phyloP scores from a whole-genome alignment of 2,113 vertebrate genomes.

The Regulus satrapa region DNA sequence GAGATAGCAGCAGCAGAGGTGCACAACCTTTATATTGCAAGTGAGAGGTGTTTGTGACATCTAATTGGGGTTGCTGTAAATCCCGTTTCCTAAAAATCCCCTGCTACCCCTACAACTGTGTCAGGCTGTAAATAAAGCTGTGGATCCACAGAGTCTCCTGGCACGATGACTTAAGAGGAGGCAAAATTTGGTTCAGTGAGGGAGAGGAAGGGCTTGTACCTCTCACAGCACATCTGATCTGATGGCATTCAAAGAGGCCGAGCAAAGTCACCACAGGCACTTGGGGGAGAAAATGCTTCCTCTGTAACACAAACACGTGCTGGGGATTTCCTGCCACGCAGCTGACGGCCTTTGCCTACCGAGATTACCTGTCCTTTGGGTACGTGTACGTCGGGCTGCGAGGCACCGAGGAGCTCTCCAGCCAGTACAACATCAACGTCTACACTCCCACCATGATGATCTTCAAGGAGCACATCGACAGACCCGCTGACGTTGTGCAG shows the following conservation, averaged over 20 bases:
- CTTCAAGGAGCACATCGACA: constrained; percentile 86
- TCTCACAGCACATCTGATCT: background rate
- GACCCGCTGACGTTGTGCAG: constrained; percentile 88
- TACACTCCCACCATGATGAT: constrained; percentile 87
- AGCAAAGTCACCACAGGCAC: background rate
- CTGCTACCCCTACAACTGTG: too few species aligned
- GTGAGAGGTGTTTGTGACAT: background rate
- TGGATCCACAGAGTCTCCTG: accelerated
- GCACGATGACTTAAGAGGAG: accelerated
- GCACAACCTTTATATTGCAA: background rate
- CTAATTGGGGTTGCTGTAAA: background rate
- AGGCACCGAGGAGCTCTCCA: constrained; percentile 81
- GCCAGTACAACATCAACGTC: constrained; percentile 86
- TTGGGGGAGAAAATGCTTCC: accelerated
- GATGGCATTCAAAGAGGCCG: background rate
- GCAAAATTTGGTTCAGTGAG: background rate
- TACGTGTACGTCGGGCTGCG: constrained; percentile 85
- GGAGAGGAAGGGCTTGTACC: background rate
- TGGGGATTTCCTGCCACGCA: constrained; percentile 2
- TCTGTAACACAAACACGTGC: accelerated
- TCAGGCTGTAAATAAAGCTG: background rate
- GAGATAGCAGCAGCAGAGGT: background rate
- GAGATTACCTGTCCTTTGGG: constrained; percentile 90
- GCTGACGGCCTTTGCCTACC: constrained; percentile 90
- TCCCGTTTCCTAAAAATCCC: background rate